These are phyloP conservation scores for Poecilia gillii DNA, from an alignment of 2,797 vertebrate species.

Conservation along the genomic window DNA sequence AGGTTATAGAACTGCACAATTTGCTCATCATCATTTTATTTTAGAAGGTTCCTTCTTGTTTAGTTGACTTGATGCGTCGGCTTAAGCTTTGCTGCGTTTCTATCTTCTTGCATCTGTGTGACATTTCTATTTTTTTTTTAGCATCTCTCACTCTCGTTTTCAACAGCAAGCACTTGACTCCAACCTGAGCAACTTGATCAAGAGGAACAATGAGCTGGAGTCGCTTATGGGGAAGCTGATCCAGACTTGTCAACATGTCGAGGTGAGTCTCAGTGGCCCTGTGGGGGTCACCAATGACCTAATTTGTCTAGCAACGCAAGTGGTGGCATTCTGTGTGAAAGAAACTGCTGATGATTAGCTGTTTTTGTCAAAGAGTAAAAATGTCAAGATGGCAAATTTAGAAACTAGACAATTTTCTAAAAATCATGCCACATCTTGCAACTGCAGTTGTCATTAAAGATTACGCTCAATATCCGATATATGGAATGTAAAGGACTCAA, in stretches of 20 bases:
- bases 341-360: neutral
- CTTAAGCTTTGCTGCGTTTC: neutral
- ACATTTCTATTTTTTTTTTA: neutral
- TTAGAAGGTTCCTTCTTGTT: neutral
- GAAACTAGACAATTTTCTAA: neutral
- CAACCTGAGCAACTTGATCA: slow-evolving; percentile 92
- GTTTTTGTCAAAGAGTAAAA: neutral
- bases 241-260: slow-evolving; percentile 96
- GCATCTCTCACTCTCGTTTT: slow-evolving; percentile 35
- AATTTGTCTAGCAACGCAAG: neutral
- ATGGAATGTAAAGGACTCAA: neutral
- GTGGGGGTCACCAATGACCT: neutral
- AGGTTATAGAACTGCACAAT: neutral
- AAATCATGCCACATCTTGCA: neutral
- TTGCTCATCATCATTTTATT: neutral
- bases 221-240: slow-evolving; percentile 94
- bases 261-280: slow-evolving; percentile 83
- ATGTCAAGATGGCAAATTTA: neutral
- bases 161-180: slow-evolving; percentile 92
- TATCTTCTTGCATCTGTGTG: neutral
- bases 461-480: neutral
- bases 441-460: slow-evolving; percentile 30
- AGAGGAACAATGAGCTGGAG: slow-evolving; percentile 96
- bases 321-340: neutral
- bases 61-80: neutral